phyloP scores from a whole-genome alignment of 2,797 vertebrate genomes.

The Enteromius fasciolatus region DNA sequence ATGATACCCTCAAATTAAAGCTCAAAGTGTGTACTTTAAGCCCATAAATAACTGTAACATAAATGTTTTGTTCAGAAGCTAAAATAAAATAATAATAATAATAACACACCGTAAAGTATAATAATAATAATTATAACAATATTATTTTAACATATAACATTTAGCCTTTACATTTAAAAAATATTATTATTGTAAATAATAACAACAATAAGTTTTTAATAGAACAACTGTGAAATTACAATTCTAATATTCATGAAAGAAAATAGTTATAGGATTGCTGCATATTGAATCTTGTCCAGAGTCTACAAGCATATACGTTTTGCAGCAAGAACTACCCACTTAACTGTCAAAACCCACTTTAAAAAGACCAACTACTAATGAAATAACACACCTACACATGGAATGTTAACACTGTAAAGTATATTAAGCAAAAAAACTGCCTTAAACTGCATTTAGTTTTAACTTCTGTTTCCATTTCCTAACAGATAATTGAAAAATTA shows the following conservation, averaged over 20 bases:
- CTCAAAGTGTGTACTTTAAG: no score
- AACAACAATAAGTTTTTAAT: background rate
- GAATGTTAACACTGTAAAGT: background rate
- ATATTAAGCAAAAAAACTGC: background rate
- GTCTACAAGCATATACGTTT: background rate
- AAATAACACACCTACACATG: background rate
- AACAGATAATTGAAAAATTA: background rate
- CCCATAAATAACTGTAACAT: no score
- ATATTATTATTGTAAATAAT: no score
- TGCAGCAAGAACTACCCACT: background rate
- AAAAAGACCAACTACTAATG: background rate
- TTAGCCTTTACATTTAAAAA: no score
- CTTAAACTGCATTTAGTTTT: background rate
- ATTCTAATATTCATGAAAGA: background rate
- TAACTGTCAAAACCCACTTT: background rate
- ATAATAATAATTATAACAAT: no score
- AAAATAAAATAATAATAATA: no score
- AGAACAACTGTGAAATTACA: background rate
- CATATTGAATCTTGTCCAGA: background rate
- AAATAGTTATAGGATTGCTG: background rate
- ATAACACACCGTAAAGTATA: no score
- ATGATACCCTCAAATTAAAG: no score
- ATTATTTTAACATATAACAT: no score
- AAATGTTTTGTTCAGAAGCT: no score
- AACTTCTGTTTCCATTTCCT: background rate